A percentile compares a stretch with the other conserved stretches of the same genome.
These are phyloP conservation scores for Apis cerana DNA, from an alignment of 1,140 invertebrate species.

Conservation along the genomic window DNA sequence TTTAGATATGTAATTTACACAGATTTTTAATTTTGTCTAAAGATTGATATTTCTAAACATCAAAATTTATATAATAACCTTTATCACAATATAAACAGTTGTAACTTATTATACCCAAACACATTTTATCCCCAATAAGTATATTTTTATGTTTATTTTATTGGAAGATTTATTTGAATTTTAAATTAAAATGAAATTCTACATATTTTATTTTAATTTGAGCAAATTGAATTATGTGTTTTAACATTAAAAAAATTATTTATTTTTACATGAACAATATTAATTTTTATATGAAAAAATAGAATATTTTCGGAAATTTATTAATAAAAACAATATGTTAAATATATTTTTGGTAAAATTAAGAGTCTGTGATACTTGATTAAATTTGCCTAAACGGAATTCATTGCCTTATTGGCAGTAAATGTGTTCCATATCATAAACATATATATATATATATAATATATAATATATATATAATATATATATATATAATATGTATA, in stretches of 20 bases:
- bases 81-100: neutral
- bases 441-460: too few relatives aligned
- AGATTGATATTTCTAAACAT: neutral
- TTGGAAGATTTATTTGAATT: neutral
- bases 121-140: neutral
- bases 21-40: slow-evolving; percentile 59
- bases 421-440: slow-evolving; percentile 19
- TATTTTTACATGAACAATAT: neutral
- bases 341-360: slow-evolving; percentile 40
- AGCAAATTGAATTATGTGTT: neutral
- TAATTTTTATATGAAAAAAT: neutral
- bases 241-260: neutral
- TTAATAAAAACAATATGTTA: neutral
- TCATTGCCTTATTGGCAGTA: slow-evolving; percentile 18
- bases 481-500: neutral
- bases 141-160: neutral
- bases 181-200: neutral
- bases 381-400: slow-evolving; percentile 39
- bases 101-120: neutral
- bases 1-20: slow-evolving; percentile 56
- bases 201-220: neutral
- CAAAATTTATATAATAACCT: neutral
- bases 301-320: neutral
- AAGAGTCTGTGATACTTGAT: slow-evolving; percentile 50
- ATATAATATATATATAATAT: neutral